Base-by-base conservation (phyloP, 2,113 vertebrate genomes). In the Bubo bubo region DNA sequence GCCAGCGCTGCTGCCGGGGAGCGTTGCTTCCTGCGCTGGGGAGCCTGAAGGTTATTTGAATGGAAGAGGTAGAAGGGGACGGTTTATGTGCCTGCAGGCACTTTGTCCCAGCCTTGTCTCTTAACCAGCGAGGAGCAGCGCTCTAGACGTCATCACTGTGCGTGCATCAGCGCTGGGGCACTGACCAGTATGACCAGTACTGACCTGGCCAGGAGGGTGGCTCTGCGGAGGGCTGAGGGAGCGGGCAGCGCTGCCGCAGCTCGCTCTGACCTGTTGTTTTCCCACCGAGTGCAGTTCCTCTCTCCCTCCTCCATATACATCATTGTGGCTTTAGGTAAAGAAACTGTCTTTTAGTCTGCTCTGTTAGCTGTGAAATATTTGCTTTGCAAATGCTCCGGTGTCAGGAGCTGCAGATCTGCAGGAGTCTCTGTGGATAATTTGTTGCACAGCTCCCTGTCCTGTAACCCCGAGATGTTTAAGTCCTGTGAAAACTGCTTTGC, bases 361-460 rank as follows among this genome's bases (percentile, higher is more conserved):
- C 68, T 49, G 43, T n/a, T 80, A 19, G 73, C 77, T 71, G 59
- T 68, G 94, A 93, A 74, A 59, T 90, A 68, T 77, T 93, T 91
- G 95, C 59, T 88, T 85, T 95, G 79, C 62, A 43, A 77, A 86
- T 43, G 77, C 74, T 81, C 79, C 93, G 0, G 9, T 73, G 86
- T 28, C 79, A 58, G 96, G 73, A 96, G 90, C 85, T 62, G 73
- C 41, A 12, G 93, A 77, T 63, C 68, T 24, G 32, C 26, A 43
- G 90, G 66, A 77, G 67, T 9, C 76, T n/a, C 81, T 41, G 4
- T 12, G 77, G 91, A 64, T 80, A 4, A 93, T 94, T 93, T 94
- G 94, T 82, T 47, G 72, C 9, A 4, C 13, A 4, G 41, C 66
- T 82, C 53, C 47, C 23, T 18, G 83, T 63, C 82, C 83, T 83